Base-by-base conservation (phyloP, 2,797 vertebrate species). In the Catharus ustulatus region DNA sequence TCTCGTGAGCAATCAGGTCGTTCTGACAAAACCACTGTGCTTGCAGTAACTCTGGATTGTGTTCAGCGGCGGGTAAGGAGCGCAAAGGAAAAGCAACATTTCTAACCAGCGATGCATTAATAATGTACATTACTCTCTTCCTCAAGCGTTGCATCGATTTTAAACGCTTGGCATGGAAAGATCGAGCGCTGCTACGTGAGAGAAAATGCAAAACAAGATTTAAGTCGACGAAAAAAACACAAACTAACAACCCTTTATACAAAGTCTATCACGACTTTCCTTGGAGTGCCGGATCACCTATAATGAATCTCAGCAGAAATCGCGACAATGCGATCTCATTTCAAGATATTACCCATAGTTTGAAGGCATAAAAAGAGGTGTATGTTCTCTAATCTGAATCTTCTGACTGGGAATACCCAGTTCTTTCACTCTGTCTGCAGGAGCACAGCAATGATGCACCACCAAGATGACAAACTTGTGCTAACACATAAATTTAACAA, bases 311-410 rank as follows among this genome's bases (percentile, higher is more conserved):
- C 45, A 49, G 42, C 26, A 55, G 55, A 49, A 86, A 68, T 4
- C 0, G 1, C 0, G 0, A 36, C 5, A 72, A 17, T 3, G 16
- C 1, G 2, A 5, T n/a, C 19, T 16, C 7, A 15, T 45, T 81
- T 64, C 38, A 36, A 36, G 22, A 15, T 68, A 5, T 72, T 66
- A 15, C 7, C 7, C 26, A 3, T 2, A 8, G 6, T 38, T 40
- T 26, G 13, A 68, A 83, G 4, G 15, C 4, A 10, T 12, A 26
- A 59, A 34, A 42, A 51, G 24, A 32, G 7, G 1, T 3, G 45
- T 8, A 5, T 2, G 1, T 0, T 40, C 17, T 58, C 8, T 9
- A 49, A 62, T 48, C 8, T 42, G 3, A 74, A 11, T 5, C 36
- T n/a, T 52, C 12, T 4, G 3, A 11, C 29, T 32, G 42, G 4